Evolutionary conservation across 2,113 vertebrate species (phyloP).

Genomic region (Azemiops feae): DNA sequence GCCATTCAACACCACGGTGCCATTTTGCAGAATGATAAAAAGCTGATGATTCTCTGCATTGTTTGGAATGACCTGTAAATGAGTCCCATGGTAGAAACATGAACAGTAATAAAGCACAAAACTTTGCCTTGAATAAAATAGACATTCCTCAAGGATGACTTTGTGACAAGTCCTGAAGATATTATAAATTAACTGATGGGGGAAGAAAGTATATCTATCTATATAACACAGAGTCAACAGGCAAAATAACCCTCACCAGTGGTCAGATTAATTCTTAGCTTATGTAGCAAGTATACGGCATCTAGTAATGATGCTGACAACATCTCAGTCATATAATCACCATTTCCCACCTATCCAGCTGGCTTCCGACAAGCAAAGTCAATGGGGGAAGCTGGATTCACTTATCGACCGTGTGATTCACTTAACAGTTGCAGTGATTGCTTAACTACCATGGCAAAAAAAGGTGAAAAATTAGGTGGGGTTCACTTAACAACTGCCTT

Average conservation of each 20-base stretch:
- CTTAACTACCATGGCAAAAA: neutral
- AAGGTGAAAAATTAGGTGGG: neutral
- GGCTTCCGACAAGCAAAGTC: neutral
- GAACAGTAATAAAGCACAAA: neutral
- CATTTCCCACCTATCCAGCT: neutral
- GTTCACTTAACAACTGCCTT: neutral
- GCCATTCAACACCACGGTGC: slow-evolving; percentile 64
- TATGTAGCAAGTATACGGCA: neutral
- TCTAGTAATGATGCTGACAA: neutral
- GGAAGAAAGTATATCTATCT: too few species aligned
- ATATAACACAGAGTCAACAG: neutral
- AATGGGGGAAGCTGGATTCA: neutral
- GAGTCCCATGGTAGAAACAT: neutral
- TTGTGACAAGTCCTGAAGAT: neutral
- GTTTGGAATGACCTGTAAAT: slow-evolving; percentile 70
- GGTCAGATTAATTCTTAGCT: neutral
- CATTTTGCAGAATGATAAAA: slow-evolving; percentile 68
- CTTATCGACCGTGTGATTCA: neutral
- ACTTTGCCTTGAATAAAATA: neutral
- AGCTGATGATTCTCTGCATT: slow-evolving; percentile 7
- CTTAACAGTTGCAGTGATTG: neutral
- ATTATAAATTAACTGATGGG: neutral
- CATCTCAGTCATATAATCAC: neutral
- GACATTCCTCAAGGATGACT: neutral
- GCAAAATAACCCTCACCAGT: neutral